phyloP scores from a whole-genome alignment of 2,113 vertebrate genomes.

The Leptobrachium ailaonicum region DNA sequence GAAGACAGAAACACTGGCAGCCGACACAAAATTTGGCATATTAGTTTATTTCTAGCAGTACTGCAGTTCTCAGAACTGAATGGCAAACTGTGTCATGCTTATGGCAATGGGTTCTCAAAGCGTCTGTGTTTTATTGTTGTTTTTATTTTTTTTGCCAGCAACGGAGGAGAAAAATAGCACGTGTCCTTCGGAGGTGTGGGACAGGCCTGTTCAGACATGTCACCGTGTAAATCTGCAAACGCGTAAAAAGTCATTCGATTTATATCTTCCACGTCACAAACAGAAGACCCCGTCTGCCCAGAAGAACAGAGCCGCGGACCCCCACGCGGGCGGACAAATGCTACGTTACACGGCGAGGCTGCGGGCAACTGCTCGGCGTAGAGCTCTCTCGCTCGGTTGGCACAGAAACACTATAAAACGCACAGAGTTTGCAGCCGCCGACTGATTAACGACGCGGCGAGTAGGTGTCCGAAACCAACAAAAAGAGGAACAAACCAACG shows the following conservation, averaged over 20 bases:
- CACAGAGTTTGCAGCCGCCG: constrained; percentile 56
- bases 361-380: constrained; percentile 3
- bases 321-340: neutral
- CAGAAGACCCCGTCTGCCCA: too few relatives aligned
- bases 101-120: constrained; percentile 24
- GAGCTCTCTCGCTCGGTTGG: constrained; percentile 55
- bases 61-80: constrained; percentile 41
- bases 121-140: neutral
- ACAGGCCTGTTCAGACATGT: neutral
- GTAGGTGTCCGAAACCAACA: constrained; percentile 50
- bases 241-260: too few relatives aligned
- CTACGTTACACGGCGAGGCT: constrained; percentile 36
- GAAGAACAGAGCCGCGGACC: neutral
- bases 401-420: constrained; percentile 52
- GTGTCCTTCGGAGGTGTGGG: neutral
- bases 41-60: constrained; percentile 30
- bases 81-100: constrained; percentile 36
- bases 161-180: neutral
- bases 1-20: neutral
- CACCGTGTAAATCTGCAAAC: too few relatives aligned
- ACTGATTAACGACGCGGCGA: constrained; percentile 37
- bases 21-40: neutral
- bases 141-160: neutral
- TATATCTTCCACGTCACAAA: too few relatives aligned
- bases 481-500: constrained; percentile 39